Base-by-base conservation (phyloP, 2,888 invertebrate species). In the Lasius fuliginosus region DNA sequence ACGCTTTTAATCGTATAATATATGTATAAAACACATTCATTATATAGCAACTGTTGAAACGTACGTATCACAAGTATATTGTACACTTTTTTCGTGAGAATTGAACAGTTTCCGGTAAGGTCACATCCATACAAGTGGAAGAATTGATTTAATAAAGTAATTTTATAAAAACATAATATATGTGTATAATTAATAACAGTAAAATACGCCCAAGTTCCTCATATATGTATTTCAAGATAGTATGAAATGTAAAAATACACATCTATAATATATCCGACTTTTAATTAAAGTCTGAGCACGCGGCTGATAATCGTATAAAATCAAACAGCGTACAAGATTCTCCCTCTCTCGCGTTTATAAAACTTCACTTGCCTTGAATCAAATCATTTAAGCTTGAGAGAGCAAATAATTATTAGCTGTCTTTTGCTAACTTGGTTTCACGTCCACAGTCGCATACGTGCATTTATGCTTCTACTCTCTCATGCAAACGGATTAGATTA, bases 401-500 rank as follows among this genome's bases (percentile, higher is more conserved):
- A 77, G 30, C 36, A 77, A 36, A 71, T 71, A 46, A 69, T 71
- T 71, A 36, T 42, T 11, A 68, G 23, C 56, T 15, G 23, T 67
- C 53, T 68, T 15, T 68, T 68, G 36, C 49, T 49, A 53, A 67
- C 36, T 64, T 67, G 12, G 1, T 27, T 53, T 68, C 27, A 40
- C 33, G 27, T 40, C 27, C 53, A 27, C 23, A 53, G 30, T 77
- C 8, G 9, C 40, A 40, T 1, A 40, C n/a, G 23, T 27, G n/a
- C 23, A 11, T 23, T 23, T 18, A 42, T 60, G 18, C 15, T 33
- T 23, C 15, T 58, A 58, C 1, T 23, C 23, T 23, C 23, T 53
- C 12, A 18, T 36, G 5, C 27, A 40, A 74, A 12, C 15, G 5
- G 18, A 60, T 58, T 58, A 74, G 18, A 60, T 74, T 60, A n/a